A percentile compares a stretch with the other conserved stretches of the same genome.
Conservation (phyloP, 2,113 vertebrate genomes). For the Aegithalos caudatus region DNA sequence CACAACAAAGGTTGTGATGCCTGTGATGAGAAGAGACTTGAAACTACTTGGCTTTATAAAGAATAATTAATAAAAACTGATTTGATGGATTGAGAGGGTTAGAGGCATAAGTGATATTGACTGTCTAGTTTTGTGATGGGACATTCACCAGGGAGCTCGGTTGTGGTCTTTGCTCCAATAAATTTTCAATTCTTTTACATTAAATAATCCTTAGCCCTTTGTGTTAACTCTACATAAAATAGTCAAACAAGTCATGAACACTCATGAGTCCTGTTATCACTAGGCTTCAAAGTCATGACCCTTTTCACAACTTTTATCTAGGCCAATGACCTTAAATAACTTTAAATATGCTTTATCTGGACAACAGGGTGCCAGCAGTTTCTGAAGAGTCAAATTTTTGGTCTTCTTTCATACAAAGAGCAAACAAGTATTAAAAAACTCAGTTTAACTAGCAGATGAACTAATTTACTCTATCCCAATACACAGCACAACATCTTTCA, state of each 20-base stretch:
- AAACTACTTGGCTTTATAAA: neutral
- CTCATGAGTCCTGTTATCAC: neutral
- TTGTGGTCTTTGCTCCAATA: neutral
- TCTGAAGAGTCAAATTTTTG: neutral
- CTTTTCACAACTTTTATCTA: neutral
- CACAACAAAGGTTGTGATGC: neutral
- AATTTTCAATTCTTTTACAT: neutral
- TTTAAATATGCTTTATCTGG: neutral
- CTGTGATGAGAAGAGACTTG: neutral
- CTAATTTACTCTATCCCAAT: neutral
- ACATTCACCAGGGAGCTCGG: neutral
- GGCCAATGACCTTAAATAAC: neutral
- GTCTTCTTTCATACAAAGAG: neutral
- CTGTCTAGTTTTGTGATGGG: neutral
- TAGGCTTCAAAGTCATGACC: neutral
- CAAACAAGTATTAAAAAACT: neutral
- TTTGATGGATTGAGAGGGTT: neutral
- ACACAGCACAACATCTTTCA: accelerated
- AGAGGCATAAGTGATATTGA: neutral
- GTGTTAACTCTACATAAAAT: neutral
- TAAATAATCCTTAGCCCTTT: neutral
- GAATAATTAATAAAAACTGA: neutral
- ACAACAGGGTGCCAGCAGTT: accelerated
- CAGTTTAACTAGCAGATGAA: neutral
- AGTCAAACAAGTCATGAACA: neutral